A percentile compares a stretch with the other conserved stretches of the same genome.
These are phyloP conservation scores for Epinephelus cyanopodus DNA, from an alignment of 2,113 vertebrate species.

Conservation along the genomic window DNA sequence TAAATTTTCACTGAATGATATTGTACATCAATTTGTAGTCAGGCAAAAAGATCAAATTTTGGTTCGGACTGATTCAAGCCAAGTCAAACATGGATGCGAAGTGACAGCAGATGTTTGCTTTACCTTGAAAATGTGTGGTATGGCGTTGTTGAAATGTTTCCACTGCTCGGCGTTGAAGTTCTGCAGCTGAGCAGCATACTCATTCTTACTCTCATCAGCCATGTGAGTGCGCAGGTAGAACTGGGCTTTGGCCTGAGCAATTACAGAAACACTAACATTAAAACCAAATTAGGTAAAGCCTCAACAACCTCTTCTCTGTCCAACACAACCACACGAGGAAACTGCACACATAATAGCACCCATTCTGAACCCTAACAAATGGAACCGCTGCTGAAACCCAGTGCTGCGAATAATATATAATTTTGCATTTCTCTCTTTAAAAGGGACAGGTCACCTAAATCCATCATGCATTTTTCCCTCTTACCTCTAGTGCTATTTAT, in stretches of 20 bases:
- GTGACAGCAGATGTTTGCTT: neutral
- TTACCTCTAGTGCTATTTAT: too few species aligned
- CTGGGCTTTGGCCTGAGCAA: conserved; percentile 92
- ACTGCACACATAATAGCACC: neutral
- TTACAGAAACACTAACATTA: neutral
- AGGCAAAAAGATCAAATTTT: neutral
- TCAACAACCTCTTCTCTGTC: neutral
- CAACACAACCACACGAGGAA: neutral
- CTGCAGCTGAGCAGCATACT: conserved; percentile 97
- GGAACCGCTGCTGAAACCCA: neutral
- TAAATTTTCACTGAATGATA: too few species aligned
- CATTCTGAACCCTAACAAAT: neutral
- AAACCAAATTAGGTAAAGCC: neutral
- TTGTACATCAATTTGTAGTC: too few species aligned
- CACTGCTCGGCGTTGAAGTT: conserved; percentile 96
- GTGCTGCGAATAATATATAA: neutral
- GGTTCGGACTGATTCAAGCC: neutral
- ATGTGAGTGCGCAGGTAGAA: conserved; percentile 94
- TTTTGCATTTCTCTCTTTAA: neutral
- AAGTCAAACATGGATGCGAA: neutral
- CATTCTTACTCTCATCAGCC: conserved; percentile 98
- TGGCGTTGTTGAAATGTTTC: conserved; percentile 96
- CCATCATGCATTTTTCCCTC: too few species aligned
- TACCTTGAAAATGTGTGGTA: conserved; percentile 99
- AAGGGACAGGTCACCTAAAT: neutral